These are phyloP conservation scores for Pelecanus crispus DNA, from an alignment of 2,113 vertebrate species.

Conservation along the genomic window DNA sequence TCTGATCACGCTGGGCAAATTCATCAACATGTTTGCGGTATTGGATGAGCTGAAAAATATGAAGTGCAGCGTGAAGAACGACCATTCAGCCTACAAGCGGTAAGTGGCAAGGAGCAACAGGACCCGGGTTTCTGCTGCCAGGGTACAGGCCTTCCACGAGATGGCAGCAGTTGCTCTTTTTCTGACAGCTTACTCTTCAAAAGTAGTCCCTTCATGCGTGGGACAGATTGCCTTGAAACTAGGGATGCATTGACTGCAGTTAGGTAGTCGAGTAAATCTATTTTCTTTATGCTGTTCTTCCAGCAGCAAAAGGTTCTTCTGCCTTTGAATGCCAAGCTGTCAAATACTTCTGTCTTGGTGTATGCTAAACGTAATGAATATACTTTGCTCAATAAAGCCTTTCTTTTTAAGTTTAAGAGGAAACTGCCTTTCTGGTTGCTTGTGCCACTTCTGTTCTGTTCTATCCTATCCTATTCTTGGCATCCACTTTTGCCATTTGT, in stretches of 20 bases:
- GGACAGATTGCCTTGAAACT: neutral
- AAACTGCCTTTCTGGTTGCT: neutral
- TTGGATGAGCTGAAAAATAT: conserved; percentile 97
- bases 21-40: conserved; percentile 99
- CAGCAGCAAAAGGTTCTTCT: neutral
- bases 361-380: neutral
- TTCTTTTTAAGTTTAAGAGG: neutral
- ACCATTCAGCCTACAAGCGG: conserved; percentile 96
- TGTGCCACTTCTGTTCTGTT: neutral
- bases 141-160: conserved; percentile 43
- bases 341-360: neutral
- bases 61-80: conserved; percentile 98
- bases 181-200: neutral
- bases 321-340: neutral
- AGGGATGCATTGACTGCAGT: neutral
- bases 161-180: conserved; percentile 60
- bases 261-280: neutral
- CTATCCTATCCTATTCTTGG: neutral
- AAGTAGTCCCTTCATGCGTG: accelerated
- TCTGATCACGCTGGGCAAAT: conserved; percentile 92
- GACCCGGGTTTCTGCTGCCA: neutral
- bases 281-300: neutral
- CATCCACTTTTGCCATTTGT: neutral
- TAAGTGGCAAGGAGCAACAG: conserved; percentile 26
- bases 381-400: neutral